Base-by-base conservation (phyloP, 1,140 invertebrate genomes). In the Oreohelix idahoensis region DNA sequence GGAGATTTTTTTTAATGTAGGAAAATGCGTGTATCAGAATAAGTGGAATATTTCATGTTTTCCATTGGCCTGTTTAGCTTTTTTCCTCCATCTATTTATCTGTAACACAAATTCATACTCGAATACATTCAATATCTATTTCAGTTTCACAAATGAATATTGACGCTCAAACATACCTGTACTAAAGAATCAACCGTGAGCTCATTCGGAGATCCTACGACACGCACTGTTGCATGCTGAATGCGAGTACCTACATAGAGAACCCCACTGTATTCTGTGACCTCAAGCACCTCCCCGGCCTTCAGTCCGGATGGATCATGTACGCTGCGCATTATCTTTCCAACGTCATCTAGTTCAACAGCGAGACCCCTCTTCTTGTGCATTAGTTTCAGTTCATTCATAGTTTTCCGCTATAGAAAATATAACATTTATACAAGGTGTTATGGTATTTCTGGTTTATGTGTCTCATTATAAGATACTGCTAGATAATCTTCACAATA, bases 201-300 rank as follows among this genome's bases (percentile, higher is more conserved):
- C 10, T 63, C 53, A 36, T 8, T 58, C 4, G 45, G 29, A 1
- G 49, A 2, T 13, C 29, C 49, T 8, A 80, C 39, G 2, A 80
- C 78, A n/a, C 79, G 79, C 32, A 81, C 23, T 26, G 71, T 38
- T 20, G 70, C 79, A 42, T 81, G 32, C 63, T 81, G 79, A 45
- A 85, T 77, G 58, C 89, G 88, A 0, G 88, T 89, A 1, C 96
- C 95, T 0, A 96, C 88, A 90, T 95, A 96, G 2, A 95, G 84
- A 53, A 90, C 84, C 32, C 91, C 86, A 76, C 91, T 84, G 42
- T 92, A 83, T 86, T 92, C 92, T 17, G 88, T 84, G 5, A 89
- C 92, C 79, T 93, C 92, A 53, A 91, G 92, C 0, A 92, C 88
- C 45, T 88, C 87, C 13, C 85, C 79, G 35, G 93, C 84, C 13